A percentile compares a stretch with the other conserved stretches of the same genome.
Conservation (phyloP, 2,888 invertebrate genomes). For the Stratiomys singularior region DNA sequence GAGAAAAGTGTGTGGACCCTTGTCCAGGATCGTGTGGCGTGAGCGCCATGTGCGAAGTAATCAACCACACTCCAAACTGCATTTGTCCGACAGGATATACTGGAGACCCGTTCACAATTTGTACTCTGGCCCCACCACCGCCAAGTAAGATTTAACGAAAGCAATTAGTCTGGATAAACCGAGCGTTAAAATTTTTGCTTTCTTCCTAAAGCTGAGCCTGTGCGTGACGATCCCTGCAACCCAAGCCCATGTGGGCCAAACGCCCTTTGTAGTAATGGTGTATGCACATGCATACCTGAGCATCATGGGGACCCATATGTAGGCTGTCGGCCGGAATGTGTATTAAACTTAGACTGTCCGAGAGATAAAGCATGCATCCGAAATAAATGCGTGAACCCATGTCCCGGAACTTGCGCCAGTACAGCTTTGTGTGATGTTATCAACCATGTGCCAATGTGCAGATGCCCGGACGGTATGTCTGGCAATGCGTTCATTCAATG, state of each 20-base stretch:
- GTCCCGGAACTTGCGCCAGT: slow-evolving; percentile 75
- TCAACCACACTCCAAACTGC: slow-evolving; percentile 80
- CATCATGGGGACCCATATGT: slow-evolving; percentile 78
- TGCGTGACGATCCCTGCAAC: slow-evolving; percentile 71
- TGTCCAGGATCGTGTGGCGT: slow-evolving; percentile 82
- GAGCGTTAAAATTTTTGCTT: background rate
- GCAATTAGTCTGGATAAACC: background rate
- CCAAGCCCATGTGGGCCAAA: slow-evolving; percentile 82
- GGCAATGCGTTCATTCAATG: slow-evolving; percentile 79
- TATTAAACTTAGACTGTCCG: slow-evolving; percentile 74
- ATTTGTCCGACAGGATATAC: slow-evolving; percentile 75
- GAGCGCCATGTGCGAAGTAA: slow-evolving; percentile 72
- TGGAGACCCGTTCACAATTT: slow-evolving; percentile 78
- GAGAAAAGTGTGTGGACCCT: slow-evolving; percentile 81
- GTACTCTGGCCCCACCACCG: slow-evolving; percentile 57
- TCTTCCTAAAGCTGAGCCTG: slow-evolving; percentile 60
- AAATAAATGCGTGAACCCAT: slow-evolving; percentile 78
- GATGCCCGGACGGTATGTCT: slow-evolving; percentile 74
- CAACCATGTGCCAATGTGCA: slow-evolving; percentile 78
- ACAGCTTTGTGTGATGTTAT: slow-evolving; percentile 77
- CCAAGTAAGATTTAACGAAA: slow-evolving; percentile 38
- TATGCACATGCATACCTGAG: slow-evolving; percentile 74
- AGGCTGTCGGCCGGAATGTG: slow-evolving; percentile 78
- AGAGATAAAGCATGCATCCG: slow-evolving; percentile 74
- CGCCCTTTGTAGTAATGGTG: slow-evolving; percentile 75